phyloP scores from a whole-genome alignment of 2,113 vertebrate genomes.

The Phoxinus phoxinus region DNA sequence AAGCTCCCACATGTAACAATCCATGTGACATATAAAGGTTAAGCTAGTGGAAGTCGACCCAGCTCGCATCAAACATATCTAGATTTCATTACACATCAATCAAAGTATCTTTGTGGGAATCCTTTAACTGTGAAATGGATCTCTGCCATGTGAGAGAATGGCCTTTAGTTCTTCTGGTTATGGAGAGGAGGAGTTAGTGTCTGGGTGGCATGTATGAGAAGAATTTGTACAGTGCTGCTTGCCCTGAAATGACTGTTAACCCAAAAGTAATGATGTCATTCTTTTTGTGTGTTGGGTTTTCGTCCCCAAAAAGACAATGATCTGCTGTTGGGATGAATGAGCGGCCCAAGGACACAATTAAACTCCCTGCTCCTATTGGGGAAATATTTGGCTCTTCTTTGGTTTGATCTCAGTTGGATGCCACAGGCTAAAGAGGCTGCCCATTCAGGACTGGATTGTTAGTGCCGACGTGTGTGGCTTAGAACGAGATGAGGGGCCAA shows the following conservation, averaged over 20 bases:
- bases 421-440: conserved; percentile 51
- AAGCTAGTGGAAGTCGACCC: neutral
- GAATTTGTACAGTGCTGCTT: conserved; percentile 40
- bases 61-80: conserved; percentile 3
- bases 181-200: conserved; percentile 37
- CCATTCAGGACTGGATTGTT: conserved; percentile 52
- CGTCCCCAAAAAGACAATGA: conserved; percentile 44
- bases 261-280: conserved; percentile 58
- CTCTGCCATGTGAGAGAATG: conserved; percentile 21
- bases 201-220: conserved; percentile 21
- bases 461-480: conserved; percentile 47
- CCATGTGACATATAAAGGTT: conserved; percentile 19
- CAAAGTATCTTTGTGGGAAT: conserved; percentile 2
- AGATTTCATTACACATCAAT: conserved; percentile 22
- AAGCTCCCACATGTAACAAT: conserved; percentile 1
- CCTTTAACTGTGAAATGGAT: conserved; percentile 18
- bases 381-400: conserved; percentile 50
- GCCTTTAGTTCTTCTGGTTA: neutral
- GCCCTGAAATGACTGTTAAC: conserved; percentile 48
- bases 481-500: conserved; percentile 21
- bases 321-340: conserved; percentile 43
- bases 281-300: conserved; percentile 28
- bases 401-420: conserved; percentile 50
- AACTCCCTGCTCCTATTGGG: conserved; percentile 46
- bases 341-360: conserved; percentile 36